phyloP scores from a whole-genome alignment of 2,797 vertebrate genomes.

The Fistularia tabacaria region DNA sequence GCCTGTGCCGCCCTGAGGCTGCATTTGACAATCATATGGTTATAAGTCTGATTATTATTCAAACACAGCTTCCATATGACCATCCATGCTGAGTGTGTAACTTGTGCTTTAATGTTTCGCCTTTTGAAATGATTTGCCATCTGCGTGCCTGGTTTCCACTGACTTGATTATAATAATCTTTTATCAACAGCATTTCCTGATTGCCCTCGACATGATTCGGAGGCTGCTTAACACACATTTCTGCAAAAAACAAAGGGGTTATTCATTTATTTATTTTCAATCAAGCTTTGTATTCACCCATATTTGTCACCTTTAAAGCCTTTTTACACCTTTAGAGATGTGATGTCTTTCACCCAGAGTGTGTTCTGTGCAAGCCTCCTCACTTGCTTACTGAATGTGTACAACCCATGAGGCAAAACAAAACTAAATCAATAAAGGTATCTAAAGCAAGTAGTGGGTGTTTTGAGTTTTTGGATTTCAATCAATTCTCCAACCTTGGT shows the following conservation, averaged over 20 bases:
- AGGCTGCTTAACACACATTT: constrained; percentile 10
- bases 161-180: constrained; percentile 45
- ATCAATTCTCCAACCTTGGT: constrained; percentile 63
- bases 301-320: constrained; percentile 1
- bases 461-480: constrained; percentile 56
- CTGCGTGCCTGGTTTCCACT: constrained; percentile 15
- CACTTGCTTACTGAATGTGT: constrained; percentile 16
- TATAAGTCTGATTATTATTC: constrained; percentile 9
- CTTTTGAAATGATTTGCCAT: constrained; percentile 30
- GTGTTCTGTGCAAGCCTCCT: constrained; percentile 12
- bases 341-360: constrained; percentile 23
- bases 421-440: constrained; percentile 50
- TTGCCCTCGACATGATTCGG: constrained; percentile 20
- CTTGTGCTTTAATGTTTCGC: constrained; percentile 22
- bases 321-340: constrained; percentile 18
- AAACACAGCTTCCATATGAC: constrained; percentile 16
- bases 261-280: constrained; percentile 13
- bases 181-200: constrained; percentile 17
- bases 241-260: constrained; percentile 12
- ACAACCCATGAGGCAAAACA: constrained; percentile 44
- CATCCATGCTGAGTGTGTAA: constrained; percentile 9
- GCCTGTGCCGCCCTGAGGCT: too few relatives aligned
- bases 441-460: constrained; percentile 38
- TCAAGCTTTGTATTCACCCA: not conserved
- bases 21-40: constrained; percentile 37